These are phyloP conservation scores for Hypothenemus hampei DNA, from an alignment of 1,140 invertebrate genomes.

Conservation along the genomic window DNA sequence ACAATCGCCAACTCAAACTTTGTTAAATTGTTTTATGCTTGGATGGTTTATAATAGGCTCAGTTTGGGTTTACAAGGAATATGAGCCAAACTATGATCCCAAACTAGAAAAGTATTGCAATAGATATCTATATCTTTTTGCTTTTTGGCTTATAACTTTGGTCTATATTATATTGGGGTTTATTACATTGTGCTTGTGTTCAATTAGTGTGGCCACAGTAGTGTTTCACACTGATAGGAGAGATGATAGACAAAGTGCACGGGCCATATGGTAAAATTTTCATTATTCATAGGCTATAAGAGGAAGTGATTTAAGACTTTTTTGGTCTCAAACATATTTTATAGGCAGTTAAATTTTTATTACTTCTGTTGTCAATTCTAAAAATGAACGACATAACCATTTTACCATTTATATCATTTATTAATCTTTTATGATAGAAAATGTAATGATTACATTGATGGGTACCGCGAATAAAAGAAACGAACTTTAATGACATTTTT, in stretches of 20 bases:
- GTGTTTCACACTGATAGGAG: conserved; percentile 44
- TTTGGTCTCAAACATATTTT: no score
- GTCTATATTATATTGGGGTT: conserved; percentile 56
- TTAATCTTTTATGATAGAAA: no score
- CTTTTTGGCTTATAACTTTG: conserved; percentile 63
- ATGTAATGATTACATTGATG: no score
- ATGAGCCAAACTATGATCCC: conserved; percentile 57
- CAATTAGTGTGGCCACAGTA: conserved; percentile 51
- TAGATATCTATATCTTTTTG: conserved; percentile 60
- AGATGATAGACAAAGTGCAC: no score
- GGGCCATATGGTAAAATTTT: neutral
- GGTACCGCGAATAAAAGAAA: no score
- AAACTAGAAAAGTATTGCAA: conserved; percentile 54
- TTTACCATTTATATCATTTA: no score
- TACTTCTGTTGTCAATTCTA: no score
- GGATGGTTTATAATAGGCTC: conserved; percentile 64
- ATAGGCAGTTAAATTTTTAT: no score
- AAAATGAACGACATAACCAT: no score
- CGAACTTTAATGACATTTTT: no score
- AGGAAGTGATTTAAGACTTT: no score
- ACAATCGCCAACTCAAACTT: conserved; percentile 54
- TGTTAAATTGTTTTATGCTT: conserved; percentile 61
- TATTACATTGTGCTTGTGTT: conserved; percentile 54
- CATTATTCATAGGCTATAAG: no score
- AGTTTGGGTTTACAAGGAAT: conserved; percentile 62